Evolutionary conservation across 2,797 vertebrate genomes (phyloP).

Genomic region (Fringilla coelebs): DNA sequence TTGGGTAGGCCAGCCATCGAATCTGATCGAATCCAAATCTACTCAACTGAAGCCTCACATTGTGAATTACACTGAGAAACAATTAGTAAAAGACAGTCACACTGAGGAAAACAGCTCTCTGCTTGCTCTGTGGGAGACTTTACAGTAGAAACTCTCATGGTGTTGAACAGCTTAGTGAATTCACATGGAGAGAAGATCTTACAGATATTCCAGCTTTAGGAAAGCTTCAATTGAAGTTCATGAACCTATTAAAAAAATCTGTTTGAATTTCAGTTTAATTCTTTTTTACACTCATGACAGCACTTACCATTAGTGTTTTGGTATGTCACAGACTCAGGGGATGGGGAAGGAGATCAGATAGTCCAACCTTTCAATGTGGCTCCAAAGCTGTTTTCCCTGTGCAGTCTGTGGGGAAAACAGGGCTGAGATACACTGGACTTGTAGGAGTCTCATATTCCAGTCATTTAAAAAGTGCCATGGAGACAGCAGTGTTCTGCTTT

Average conservation of each 20-base stretch:
- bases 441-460: neutral
- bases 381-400: neutral
- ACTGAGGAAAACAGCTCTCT: neutral
- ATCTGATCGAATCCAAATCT: neutral
- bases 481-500: neutral
- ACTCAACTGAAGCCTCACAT: neutral
- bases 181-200: neutral
- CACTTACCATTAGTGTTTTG: neutral
- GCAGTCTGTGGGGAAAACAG: neutral
- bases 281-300: neutral
- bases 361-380: accelerated
- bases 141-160: neutral
- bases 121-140: neutral
- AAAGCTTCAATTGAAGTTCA: neutral
- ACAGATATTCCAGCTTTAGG: neutral
- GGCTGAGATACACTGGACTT: neutral
- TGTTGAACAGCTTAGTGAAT: neutral
- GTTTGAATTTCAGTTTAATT: neutral
- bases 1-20: neutral
- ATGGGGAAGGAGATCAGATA: neutral
- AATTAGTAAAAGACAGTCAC: neutral
- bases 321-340: neutral
- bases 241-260: neutral
- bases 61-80: neutral
- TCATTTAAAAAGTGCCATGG: neutral